Conservation (phyloP, 1,140 invertebrate species). For the Olivierus martensii region DNA sequence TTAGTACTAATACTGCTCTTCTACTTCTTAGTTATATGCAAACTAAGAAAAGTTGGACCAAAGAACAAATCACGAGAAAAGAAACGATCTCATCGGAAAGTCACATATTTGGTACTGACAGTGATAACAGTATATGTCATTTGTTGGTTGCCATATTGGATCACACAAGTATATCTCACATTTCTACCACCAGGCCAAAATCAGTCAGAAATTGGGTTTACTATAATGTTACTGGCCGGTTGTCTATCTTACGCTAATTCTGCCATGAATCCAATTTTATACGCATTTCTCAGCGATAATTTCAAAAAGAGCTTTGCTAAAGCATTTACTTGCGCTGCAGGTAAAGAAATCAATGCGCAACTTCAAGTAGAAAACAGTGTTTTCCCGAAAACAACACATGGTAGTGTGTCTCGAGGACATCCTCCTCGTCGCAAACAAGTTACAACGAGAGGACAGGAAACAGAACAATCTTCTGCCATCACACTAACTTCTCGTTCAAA, state of each 20-base stretch:
- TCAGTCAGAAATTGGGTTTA: conserved; percentile 51
- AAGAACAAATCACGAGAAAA: conserved; percentile 66
- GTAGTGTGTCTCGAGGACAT: conserved; percentile 16
- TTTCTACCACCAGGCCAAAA: conserved; percentile 15
- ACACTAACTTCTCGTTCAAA: conserved; percentile 20
- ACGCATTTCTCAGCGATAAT: conserved; percentile 86
- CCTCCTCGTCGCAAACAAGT: neutral
- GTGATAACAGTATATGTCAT: conserved; percentile 91
- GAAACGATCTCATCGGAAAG: conserved; percentile 79
- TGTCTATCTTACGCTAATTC: conserved; percentile 92
- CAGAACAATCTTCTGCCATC: conserved; percentile 19
- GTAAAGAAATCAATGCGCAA: conserved; percentile 61
- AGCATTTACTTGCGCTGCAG: conserved; percentile 40
- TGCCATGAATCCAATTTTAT: conserved; percentile 92
- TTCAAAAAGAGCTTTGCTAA: conserved; percentile 92
- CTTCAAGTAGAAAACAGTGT: conserved; percentile 80
- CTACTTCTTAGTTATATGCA: conserved; percentile 84
- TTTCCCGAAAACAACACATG: conserved; percentile 50
- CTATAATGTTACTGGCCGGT: conserved; percentile 63
- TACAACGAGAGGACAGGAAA: conserved; percentile 5
- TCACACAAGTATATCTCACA: conserved; percentile 44
- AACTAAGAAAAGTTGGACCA: conserved; percentile 45
- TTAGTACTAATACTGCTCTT: conserved; percentile 83
- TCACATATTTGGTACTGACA: conserved; percentile 86
- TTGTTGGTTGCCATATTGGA: conserved; percentile 96